Evolutionary conservation across 2,797 vertebrate species (phyloP), one percentile per base, ranked within the genome.

Genomic region (Aulostomus chinensis): DNA sequence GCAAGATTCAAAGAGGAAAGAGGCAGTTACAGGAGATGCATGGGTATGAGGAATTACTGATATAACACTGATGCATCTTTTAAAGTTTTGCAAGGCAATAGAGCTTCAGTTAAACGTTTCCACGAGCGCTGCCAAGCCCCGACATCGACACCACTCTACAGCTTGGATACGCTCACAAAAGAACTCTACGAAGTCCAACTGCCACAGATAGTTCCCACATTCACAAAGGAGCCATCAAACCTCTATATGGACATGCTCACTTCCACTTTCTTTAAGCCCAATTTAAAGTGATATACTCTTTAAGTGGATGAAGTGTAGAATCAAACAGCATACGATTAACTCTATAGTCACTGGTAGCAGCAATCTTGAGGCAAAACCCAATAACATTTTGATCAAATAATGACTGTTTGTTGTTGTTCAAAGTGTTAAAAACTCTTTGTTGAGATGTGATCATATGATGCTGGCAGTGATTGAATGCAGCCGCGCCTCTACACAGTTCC

Each of bases 31-130:
- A 21, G 20, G 20, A n/a, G n/a, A n/a, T n/a, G n/a, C n/a, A n/a
- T 29, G 18, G 24, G 20, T 54, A 20, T 13, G 3, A 3, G 15
- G 14, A 7, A 14, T 16, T 45, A 43, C 24, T 43, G 28, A 34
- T 46, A 18, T 15, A 29, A 56, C 45, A 55, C 14, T 1, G 57
- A 58, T 49, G 36, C 47, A 58, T 77, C 56, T 26, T 47, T 68
- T 26, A 16, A 58, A 58, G 41, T 45, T 22, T 39, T 15, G 29
- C 32, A 33, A 49, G 37, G 71, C 41, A 60, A 66, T 59, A 60
- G 59, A 38, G 61, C 54, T 62, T 69, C 71, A 42, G 73, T 70
- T 84, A 65, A 83, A 74, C 20, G 48, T 83, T 86, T 87, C 73
- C 76, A 73, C 56, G 16, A 35, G 5, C 15, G 8, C 68, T 78